These are phyloP conservation scores for Thamnaconus septentrionalis DNA, from an alignment of 2,113 vertebrate genomes.

Conservation along the genomic window DNA sequence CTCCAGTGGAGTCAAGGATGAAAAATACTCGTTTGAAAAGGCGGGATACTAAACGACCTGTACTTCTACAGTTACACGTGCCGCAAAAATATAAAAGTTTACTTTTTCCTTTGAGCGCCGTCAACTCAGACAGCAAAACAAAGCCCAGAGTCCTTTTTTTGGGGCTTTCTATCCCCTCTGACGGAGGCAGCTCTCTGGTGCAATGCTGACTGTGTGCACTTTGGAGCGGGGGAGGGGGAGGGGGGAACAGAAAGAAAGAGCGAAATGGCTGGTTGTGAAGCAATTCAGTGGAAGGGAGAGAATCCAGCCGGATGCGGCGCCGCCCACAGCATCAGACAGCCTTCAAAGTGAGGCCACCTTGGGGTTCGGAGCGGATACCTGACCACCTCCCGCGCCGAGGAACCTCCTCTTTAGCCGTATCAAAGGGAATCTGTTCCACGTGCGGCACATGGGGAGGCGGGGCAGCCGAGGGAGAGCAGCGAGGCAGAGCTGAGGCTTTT, in stretches of 20 bases:
- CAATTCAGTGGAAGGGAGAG: constrained; percentile 29
- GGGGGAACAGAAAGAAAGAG: not conserved
- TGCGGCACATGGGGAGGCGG: constrained; percentile 25
- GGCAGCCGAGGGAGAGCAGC: not conserved
- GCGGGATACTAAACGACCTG: too few relatives aligned
- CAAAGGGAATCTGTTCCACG: constrained; percentile 59
- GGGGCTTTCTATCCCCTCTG: constrained; percentile 1
- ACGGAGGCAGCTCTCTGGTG: constrained; percentile 15
- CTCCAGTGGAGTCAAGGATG: too few relatives aligned
- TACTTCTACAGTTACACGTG: too few relatives aligned
- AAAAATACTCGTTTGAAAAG: too few relatives aligned
- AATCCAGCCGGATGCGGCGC: constrained; percentile 22
- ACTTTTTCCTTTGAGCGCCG: constrained; percentile 30
- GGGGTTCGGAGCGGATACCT: constrained; percentile 36
- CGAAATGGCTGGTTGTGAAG: constrained; percentile 7
- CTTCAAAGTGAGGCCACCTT: constrained; percentile 11
- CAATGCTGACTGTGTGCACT: constrained; percentile 22
- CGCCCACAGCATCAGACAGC: constrained; percentile 24
- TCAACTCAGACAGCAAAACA: constrained; percentile 37
- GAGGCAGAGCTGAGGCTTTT: constrained; percentile 2
- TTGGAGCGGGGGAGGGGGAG: not conserved
- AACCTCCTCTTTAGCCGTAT: constrained; percentile 48
- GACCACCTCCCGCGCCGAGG: constrained; percentile 31
- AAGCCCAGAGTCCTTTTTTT: constrained; percentile 24
- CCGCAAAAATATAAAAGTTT: too few relatives aligned